Conservation (phyloP, 2,113 vertebrate species). For the Petromus typicus region DNA sequence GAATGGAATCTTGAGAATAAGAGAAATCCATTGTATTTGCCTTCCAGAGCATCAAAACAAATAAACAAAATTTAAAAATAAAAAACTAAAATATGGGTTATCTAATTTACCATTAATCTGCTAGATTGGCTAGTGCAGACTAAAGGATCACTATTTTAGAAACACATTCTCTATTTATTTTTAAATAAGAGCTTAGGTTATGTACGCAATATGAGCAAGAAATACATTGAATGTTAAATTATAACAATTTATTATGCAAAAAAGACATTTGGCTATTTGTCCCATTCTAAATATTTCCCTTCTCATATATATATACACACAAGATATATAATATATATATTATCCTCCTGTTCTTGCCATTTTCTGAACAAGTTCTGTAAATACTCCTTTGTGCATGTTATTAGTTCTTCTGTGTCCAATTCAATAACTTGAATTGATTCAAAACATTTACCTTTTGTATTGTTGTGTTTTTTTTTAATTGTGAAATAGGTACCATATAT, state of each 20-base stretch:
- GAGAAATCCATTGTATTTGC: slow-evolving; percentile 63
- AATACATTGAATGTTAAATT: not conserved
- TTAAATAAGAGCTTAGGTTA: not conserved
- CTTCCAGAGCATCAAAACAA: slow-evolving; percentile 54
- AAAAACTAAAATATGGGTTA: not conserved
- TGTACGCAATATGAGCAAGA: not conserved
- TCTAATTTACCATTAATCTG: slow-evolving; percentile 1
- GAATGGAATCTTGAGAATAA: slow-evolving; percentile 75
- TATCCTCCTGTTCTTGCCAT: too few species aligned
- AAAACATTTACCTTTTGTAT: too few species aligned
- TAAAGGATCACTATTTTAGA: not conserved
- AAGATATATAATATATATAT: too few species aligned
- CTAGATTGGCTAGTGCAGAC: slow-evolving; percentile 71
- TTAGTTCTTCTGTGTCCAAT: too few species aligned
- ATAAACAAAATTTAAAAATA: not conserved
- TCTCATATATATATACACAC: too few species aligned
- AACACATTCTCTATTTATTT: slow-evolving; percentile 21
- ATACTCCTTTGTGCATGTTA: too few species aligned
- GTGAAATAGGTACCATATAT: too few species aligned
- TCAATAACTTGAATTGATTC: too few species aligned
- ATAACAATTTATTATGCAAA: not conserved
- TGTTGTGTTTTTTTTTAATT: too few species aligned
- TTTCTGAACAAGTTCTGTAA: too few species aligned
- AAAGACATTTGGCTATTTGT: too few species aligned
- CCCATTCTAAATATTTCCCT: too few species aligned